These are phyloP conservation scores for Ardeotis arabs DNA, from an alignment of 2,113 vertebrate species.

Conservation along the genomic window DNA sequence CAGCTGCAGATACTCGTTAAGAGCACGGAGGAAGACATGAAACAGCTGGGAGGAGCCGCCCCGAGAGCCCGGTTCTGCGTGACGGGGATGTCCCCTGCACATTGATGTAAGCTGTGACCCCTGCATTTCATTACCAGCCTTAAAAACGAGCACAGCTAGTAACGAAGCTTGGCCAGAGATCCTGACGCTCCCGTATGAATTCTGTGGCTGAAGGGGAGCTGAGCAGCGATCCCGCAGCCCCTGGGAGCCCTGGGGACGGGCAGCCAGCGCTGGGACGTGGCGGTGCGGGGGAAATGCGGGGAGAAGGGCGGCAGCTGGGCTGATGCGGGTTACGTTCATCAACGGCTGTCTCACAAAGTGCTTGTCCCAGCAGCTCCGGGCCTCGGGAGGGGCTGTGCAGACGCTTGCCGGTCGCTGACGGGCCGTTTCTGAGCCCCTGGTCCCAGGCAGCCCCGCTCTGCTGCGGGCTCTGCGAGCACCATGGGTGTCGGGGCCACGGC, in stretches of 20 bases:
- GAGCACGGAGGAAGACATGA: background rate
- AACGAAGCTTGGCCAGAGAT: background rate
- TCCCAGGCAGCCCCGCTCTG: background rate
- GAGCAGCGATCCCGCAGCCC: background rate
- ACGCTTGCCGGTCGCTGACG: background rate
- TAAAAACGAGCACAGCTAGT: background rate
- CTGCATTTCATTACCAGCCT: background rate
- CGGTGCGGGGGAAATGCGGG: rapidly evolving
- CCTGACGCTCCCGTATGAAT: background rate
- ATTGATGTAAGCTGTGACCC: background rate
- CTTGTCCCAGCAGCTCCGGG: background rate
- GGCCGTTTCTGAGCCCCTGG: background rate
- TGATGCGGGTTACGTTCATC: too few relatives aligned
- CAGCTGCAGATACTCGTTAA: background rate
- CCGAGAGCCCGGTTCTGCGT: background rate
- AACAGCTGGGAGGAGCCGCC: background rate
- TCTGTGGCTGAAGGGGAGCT: background rate
- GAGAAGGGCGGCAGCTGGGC: background rate
- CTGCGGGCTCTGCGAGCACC: rapidly evolving
- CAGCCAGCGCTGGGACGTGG: background rate
- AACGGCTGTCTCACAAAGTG: background rate
- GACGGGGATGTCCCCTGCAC: background rate
- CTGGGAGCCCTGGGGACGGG: rapidly evolving
- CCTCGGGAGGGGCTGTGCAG: background rate
- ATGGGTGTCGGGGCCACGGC: rapidly evolving